A percentile compares a stretch with the other conserved stretches of the same genome.
Conservation (phyloP, 2,797 vertebrate genomes). For the Xenentodon cancila region DNA sequence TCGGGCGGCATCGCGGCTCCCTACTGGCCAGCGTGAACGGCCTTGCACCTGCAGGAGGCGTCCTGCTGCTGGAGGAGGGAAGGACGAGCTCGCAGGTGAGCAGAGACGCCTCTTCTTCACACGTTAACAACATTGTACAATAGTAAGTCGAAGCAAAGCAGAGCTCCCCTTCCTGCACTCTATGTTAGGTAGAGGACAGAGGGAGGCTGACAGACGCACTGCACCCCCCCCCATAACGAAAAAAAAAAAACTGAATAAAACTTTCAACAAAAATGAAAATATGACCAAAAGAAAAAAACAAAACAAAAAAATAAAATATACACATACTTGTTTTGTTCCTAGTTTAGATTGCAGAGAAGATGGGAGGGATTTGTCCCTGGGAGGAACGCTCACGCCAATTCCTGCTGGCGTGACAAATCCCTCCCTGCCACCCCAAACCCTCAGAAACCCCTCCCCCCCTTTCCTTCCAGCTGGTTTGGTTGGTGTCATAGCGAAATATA, state of each 20-base stretch:
- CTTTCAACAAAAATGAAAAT: constrained; percentile 62
- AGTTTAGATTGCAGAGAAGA: constrained; percentile 80
- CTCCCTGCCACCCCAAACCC: constrained; percentile 55
- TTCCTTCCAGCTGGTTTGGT: constrained; percentile 66
- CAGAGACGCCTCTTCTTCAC: constrained; percentile 63
- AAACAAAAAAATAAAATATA: constrained; percentile 68
- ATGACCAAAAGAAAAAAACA: constrained; percentile 67
- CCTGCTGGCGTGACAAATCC: constrained; percentile 81
- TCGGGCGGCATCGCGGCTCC: constrained; percentile 63
- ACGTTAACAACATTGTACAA: constrained; percentile 74
- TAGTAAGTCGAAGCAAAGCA: constrained; percentile 80
- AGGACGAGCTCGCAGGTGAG: constrained; percentile 36
- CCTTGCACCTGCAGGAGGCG: constrained; percentile 31
- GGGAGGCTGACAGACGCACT: constrained; percentile 49
- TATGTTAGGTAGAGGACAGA: constrained; percentile 64
- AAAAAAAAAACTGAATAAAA: constrained; percentile 55
- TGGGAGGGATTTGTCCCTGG: constrained; percentile 75
- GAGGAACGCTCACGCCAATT: constrained; percentile 79
- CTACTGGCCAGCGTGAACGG: constrained; percentile 51
- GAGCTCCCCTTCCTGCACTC: constrained; percentile 80
- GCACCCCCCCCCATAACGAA: constrained; percentile 35
- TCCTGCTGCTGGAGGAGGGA: constrained; percentile 27
- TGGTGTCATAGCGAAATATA: constrained; percentile 74
- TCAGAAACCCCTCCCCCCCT: constrained; percentile 36
- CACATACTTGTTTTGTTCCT: constrained; percentile 76